phyloP scores from a whole-genome alignment of 2,888 invertebrate species.

The Amiota mariae region DNA sequence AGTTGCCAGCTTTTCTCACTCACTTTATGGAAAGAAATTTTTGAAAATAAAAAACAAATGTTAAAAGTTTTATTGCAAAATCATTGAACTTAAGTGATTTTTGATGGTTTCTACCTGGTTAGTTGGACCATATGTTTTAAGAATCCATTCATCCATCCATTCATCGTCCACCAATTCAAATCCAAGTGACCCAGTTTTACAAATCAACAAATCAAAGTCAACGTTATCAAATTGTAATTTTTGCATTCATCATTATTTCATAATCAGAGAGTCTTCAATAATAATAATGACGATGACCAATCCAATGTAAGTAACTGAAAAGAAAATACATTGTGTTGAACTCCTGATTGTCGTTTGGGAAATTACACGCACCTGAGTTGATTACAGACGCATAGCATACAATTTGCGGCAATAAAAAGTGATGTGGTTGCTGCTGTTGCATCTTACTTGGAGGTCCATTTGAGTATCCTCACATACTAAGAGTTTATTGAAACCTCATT shows the following conservation, averaged over 20 bases:
- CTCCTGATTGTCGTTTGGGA: constrained; percentile 9
- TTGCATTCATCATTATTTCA: constrained; percentile 21
- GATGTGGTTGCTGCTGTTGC: constrained; percentile 38
- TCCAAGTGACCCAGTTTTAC: constrained; percentile 54
- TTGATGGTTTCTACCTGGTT: neutral
- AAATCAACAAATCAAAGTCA: neutral
- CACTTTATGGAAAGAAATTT: neutral
- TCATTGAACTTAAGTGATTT: constrained; percentile 56
- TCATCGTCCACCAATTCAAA: constrained; percentile 28
- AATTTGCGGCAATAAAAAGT: constrained; percentile 64
- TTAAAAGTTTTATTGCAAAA: constrained; percentile 40
- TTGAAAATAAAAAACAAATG: constrained; percentile 3
- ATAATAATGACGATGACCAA: too few species aligned
- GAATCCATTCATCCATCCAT: neutral
- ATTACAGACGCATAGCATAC: constrained; percentile 59
- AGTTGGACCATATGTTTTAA: too few species aligned
- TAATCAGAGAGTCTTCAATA: neutral
- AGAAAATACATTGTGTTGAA: constrained; percentile 18
- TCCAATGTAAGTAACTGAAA: too few species aligned
- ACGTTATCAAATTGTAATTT: constrained; percentile 45
- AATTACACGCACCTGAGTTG: constrained; percentile 57
- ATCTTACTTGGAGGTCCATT: constrained; percentile 9
- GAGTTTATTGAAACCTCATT: too few species aligned
- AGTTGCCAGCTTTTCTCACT: too few species aligned
- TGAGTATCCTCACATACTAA: neutral